Evolutionary conservation across 2,797 vertebrate species (phyloP).

Genomic region (Manis pentadactyla): DNA sequence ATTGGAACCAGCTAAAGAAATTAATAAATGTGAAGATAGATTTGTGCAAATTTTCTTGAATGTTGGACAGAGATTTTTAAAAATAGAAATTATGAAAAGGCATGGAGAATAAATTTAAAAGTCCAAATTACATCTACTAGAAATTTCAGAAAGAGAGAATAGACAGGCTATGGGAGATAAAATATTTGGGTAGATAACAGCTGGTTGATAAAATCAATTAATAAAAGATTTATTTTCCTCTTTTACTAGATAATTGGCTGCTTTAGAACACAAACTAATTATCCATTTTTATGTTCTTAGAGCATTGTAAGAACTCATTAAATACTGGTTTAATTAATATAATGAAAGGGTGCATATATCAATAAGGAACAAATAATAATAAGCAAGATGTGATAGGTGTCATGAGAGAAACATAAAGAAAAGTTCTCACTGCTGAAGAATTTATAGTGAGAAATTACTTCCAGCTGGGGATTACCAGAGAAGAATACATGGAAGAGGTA

Average conservation of each 20-base stretch:
- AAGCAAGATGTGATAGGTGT: background rate
- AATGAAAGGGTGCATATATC: background rate
- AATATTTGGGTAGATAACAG: background rate
- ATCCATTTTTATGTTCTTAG: background rate
- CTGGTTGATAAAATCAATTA: background rate
- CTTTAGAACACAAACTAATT: background rate
- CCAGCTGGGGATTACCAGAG: background rate
- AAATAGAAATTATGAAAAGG: background rate
- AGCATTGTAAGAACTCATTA: background rate
- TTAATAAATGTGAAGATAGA: conserved; percentile 22
- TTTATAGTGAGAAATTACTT: background rate
- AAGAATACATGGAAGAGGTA: background rate
- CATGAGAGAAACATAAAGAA: background rate
- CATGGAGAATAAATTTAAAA: background rate
- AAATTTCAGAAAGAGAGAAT: background rate
- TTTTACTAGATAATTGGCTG: conserved; percentile 22
- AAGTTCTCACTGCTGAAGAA: background rate
- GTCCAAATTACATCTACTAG: background rate
- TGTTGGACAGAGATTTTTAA: background rate
- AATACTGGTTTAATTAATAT: conserved; percentile 15
- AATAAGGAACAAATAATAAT: background rate
- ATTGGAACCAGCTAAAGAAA: background rate
- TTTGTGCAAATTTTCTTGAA: background rate
- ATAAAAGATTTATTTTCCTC: background rate
- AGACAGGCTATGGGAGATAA: background rate